Percentiles rank a stretch among this genome's conserved stretches.
phyloP scores from a whole-genome alignment of 2,888 invertebrate species.

The Dryomyza anilis region DNA sequence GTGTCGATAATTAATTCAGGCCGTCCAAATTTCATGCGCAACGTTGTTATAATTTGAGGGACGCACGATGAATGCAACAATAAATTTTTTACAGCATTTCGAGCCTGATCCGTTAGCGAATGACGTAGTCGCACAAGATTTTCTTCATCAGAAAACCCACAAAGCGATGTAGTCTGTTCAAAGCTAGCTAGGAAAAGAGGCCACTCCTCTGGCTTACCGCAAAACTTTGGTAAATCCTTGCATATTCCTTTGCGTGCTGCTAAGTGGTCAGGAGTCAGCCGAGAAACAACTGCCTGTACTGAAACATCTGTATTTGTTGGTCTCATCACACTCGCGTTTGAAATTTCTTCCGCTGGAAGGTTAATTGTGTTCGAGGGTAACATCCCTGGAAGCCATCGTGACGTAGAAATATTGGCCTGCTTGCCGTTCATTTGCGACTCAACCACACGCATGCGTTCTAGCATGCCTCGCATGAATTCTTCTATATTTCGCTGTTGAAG shows the following conservation, averaged over 20 bases:
- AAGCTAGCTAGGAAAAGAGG: constrained; percentile 28
- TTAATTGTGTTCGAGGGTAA: no score
- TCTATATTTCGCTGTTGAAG: no score
- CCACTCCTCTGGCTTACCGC: constrained; percentile 27
- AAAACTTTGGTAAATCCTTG: constrained; percentile 15
- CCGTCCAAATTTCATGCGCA: constrained; percentile 31
- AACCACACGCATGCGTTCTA: no score
- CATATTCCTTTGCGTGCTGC: constrained; percentile 14
- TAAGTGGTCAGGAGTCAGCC: constrained; percentile 21
- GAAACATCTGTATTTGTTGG: no score
- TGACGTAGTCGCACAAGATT: constrained; percentile 28
- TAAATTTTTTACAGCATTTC: constrained; percentile 22
- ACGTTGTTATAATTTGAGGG: constrained; percentile 24
- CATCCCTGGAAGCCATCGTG: no score
- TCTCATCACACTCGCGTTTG: no score
- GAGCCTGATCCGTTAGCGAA: constrained; percentile 10
- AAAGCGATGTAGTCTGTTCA: constrained; percentile 28
- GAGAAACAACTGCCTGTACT: no score
- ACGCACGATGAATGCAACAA: constrained; percentile 27
- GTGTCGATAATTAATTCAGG: constrained; percentile 29
- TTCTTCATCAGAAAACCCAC: constrained; percentile 29
- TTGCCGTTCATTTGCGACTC: no score
- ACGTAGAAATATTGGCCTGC: no score
- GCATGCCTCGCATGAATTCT: no score
- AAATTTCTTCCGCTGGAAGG: no score